phyloP scores from a whole-genome alignment of 1,140 invertebrate genomes.

The Harpegnathos saltator region DNA sequence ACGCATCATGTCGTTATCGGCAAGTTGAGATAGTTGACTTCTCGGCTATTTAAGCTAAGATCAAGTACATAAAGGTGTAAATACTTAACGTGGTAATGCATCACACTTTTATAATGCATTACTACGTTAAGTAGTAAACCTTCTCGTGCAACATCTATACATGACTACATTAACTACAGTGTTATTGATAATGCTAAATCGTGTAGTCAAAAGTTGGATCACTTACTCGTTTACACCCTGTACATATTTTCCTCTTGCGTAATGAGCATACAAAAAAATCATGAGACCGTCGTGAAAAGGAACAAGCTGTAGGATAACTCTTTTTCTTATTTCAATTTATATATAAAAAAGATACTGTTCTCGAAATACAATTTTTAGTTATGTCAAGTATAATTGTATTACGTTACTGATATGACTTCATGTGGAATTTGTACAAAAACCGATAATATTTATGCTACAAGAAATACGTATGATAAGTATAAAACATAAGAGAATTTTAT shows the following conservation, averaged over 20 bases:
- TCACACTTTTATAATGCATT: too few relatives aligned
- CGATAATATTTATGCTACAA: slow-evolving; percentile 38
- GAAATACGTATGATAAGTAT: background rate
- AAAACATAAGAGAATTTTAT: slow-evolving; percentile 6
- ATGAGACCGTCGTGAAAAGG: background rate
- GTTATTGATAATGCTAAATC: too few relatives aligned
- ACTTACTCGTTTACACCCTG: too few relatives aligned
- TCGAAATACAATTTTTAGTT: slow-evolving; percentile 12
- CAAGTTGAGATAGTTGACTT: too few relatives aligned
- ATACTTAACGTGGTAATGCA: too few relatives aligned
- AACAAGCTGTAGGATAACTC: slow-evolving; percentile 19
- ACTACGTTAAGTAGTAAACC: too few relatives aligned
- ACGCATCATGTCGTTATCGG: too few relatives aligned
- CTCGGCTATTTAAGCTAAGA: too few relatives aligned
- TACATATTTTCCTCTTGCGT: background rate
- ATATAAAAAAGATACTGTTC: slow-evolving; percentile 2
- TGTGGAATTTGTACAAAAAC: slow-evolving; percentile 39
- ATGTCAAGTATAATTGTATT: slow-evolving; percentile 10
- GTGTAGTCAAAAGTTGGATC: too few relatives aligned
- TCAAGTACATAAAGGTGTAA: too few relatives aligned
- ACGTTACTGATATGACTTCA: background rate
- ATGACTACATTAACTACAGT: too few relatives aligned
- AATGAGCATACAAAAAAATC: slow-evolving; percentile 1
- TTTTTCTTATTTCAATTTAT: slow-evolving; percentile 2
- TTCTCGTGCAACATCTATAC: too few relatives aligned